phyloP scores from a whole-genome alignment of 2,113 vertebrate genomes.

The Scatophagus argus region DNA sequence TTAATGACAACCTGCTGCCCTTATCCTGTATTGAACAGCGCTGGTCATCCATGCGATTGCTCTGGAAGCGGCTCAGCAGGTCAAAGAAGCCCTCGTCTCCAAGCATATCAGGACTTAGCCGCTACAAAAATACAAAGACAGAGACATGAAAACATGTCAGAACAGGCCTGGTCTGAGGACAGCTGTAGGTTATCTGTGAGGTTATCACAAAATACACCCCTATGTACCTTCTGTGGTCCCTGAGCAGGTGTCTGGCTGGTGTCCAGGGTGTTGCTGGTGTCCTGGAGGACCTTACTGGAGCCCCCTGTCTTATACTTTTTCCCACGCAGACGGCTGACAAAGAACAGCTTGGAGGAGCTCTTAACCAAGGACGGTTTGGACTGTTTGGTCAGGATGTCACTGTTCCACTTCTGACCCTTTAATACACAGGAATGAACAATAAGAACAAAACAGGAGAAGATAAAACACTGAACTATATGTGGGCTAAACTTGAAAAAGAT shows the following conservation, averaged over 20 bases:
- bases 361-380: conserved; percentile 90
- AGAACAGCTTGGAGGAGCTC: conserved; percentile 94
- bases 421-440: neutral
- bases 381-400: conserved; percentile 92
- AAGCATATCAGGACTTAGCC: conserved; percentile 84
- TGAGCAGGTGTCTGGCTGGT: conserved; percentile 67
- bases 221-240: conserved; percentile 87
- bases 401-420: conserved; percentile 94
- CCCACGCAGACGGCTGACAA: conserved; percentile 92
- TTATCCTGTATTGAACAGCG: conserved; percentile 89
- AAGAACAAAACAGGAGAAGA: neutral
- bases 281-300: conserved; percentile 91
- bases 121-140: conserved; percentile 75
- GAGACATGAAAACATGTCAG: neutral
- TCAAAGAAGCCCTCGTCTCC: conserved; percentile 97
- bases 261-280: conserved; percentile 92
- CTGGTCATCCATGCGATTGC: conserved; percentile 98
- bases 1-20: conserved; percentile 75
- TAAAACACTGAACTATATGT: neutral
- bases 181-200: neutral
- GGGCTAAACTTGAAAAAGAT: neutral
- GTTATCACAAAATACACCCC: neutral
- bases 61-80: conserved; percentile 95
- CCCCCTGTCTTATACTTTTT: conserved; percentile 90
- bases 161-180: neutral